Base-by-base conservation (phyloP, 2,888 invertebrate genomes). In the Ypsolopha sequella region DNA sequence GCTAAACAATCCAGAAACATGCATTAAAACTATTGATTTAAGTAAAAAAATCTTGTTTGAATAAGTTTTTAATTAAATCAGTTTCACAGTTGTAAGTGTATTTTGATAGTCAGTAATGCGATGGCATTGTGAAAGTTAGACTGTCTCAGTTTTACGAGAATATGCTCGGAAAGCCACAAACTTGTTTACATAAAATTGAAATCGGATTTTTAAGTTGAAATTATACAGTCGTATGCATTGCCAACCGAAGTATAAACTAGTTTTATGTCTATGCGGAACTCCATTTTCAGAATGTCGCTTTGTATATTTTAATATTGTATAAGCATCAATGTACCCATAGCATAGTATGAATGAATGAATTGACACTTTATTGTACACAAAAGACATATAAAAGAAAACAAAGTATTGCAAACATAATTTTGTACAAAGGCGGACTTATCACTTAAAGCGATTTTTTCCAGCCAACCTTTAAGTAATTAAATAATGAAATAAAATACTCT, bases 161-260 rank as follows among this genome's bases (percentile, higher is more conserved):
- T 70, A 74, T 76, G 50, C 78, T 69, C 68, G 65, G 56, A 66
- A 71, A 73, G 56, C 67, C 70, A 66, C 73, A 68, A 72, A 79
- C 74, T 82, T 80, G 76, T 84, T 81, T 80, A 78, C 77, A 80
- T 76, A 68, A 72, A 80, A 80, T 77, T 75, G 70, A 74, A 77
- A 80, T 80, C 57, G 67, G 68, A 67, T 71, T 74, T 80, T 80
- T 74, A 72, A 51, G 71, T 73, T 76, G 70, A 68, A 73, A 80
- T 78, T 79, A 81, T 79, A 70, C 75, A 80, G 70, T 73, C 67
- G 68, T 57, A 60, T 58, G 59, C 56, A 66, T 62, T 84, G 81
- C 82, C 82, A 82, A 76, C 66, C 62, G 67, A 69, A 50, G 8
- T 24, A 24, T 24, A 24, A n/a, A 34, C 48, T 14, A 36, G 33